Base-by-base conservation (phyloP, 2,888 invertebrate species). In the Campoplex capitator region DNA sequence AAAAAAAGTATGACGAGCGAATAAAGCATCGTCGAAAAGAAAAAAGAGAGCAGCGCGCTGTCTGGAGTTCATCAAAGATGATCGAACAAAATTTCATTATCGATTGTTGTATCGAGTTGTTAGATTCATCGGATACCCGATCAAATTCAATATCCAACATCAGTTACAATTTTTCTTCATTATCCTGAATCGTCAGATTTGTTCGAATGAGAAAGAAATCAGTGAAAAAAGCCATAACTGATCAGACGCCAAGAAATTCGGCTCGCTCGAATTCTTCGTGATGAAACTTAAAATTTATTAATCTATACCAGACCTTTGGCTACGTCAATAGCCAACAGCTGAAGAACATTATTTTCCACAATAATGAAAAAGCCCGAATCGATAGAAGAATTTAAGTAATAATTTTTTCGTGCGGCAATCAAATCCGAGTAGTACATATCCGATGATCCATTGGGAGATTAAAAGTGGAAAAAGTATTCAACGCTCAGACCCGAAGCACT, bases 1-100 rank as follows among this genome's bases (percentile, higher is more conserved):
- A 23, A 23, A 23, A 75, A 56, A 62, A 67, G 32, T 38, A 67
- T 38, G 16, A 74, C 38, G 58, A 68, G 48, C 23, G 48, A 76
- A 76, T 48, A 70, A 67, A 82, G 67, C 16, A 45, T 38, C 28
- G 35, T 38, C 28, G 18, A 6, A 42, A 28, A n/a, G 28, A 23
- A 71, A 62, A 58, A 48, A 28, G 35, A 28, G 35, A 42, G 9
- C 48, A 54, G 23, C 32, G 11, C 32, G 32, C 32, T 78, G n/a
- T 42, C 42, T 9, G 32, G 35, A n/a, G 32, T 77, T 67, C n/a
- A 48, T 54, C 23, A 16, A 35, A n/a, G n/a, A 51, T n/a, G 38
- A 13, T 35, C 7, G 8, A 7, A 58, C 3, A 32, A 62, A 42
- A 62, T 2, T 42, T 0, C 11, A 45, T 42, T 16, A 42, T n/a